Percentiles rank a stretch among this genome's conserved stretches.
Conservation (phyloP, 2,797 vertebrate species). For the Poeciliopsis presidionis region DNA sequence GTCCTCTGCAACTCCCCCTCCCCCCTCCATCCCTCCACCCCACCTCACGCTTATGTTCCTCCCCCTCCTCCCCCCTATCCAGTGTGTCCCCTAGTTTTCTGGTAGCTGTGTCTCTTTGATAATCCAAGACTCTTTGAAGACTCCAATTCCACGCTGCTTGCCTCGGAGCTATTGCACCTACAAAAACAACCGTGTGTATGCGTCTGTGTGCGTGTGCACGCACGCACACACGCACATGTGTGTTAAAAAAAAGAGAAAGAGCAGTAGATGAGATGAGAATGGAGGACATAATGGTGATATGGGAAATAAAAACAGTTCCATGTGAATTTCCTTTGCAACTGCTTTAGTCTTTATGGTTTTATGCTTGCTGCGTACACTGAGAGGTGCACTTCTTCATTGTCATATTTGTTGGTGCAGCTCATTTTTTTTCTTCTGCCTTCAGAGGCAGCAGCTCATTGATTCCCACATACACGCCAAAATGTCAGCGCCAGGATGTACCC, state of each 20-base stretch:
- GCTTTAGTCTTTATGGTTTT: conserved; percentile 75
- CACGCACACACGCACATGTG: background rate
- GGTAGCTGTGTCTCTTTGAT: conserved; percentile 84
- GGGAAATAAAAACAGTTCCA: conserved; percentile 79
- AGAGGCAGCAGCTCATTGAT: conserved; percentile 84
- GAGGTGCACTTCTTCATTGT: conserved; percentile 85
- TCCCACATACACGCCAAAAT: conserved; percentile 72
- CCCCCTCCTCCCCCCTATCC: conserved; percentile 61
- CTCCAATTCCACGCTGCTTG: conserved; percentile 81
- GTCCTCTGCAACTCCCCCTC: conserved; percentile 57
- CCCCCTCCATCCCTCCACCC: conserved; percentile 3
- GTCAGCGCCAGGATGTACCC: conserved; percentile 68
- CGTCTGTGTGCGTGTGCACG: conserved; percentile 35
- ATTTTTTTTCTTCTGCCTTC: conserved; percentile 80
- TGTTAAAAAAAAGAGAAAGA: conserved; percentile 34
- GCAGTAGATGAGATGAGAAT: conserved; percentile 70
- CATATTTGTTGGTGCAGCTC: conserved; percentile 83
- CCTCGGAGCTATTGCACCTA: conserved; percentile 81
- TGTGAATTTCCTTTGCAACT: conserved; percentile 74
- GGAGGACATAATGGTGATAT: conserved; percentile 72
- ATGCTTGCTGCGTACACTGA: conserved; percentile 80
- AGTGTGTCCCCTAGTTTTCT: conserved; percentile 79
- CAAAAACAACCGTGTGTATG: conserved; percentile 77
- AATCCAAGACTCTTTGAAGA: conserved; percentile 83
- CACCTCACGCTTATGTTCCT: conserved; percentile 71